Percentiles rank a stretch among this genome's conserved stretches.
Evolutionary conservation across 1,140 invertebrate species (phyloP).

Genomic region (Caenorhabditis elegans): WBcel235 BX284606.5:9914501-9915000

Average conservation of each 20-base stretch:
- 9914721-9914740: neutral
- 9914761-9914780: neutral
- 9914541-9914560: neutral
- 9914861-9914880: neutral
- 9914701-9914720: neutral
- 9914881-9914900: too few relatives aligned
- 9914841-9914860: neutral
- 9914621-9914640: neutral
- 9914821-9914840: neutral
- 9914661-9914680: neutral
- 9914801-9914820: neutral
- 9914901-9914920: neutral
- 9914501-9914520: neutral
- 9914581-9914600: neutral
- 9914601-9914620: neutral
- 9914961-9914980: too few relatives aligned
- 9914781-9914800: neutral
- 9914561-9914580: neutral
- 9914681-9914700: neutral
- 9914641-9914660: neutral
- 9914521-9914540: neutral
- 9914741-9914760: neutral
- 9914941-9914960: neutral
- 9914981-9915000: neutral
- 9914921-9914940: neutral